These are phyloP conservation scores for Pogoniulus pusillus DNA, from an alignment of 2,797 vertebrate genomes.

Conservation along the genomic window DNA sequence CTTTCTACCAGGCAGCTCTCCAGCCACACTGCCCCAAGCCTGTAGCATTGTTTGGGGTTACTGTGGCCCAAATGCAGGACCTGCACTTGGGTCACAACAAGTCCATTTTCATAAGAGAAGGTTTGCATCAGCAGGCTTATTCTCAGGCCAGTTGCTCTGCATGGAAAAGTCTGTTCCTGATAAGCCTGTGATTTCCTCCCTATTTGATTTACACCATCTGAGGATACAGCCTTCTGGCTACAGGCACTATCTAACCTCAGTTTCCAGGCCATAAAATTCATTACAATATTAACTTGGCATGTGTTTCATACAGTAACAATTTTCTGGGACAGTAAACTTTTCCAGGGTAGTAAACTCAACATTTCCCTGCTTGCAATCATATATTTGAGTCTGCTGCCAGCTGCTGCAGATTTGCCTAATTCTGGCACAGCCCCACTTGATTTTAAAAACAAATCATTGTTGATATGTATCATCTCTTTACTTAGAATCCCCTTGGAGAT, in stretches of 20 bases:
- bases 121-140: neutral
- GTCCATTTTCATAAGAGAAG: neutral
- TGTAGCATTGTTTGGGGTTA: too few species aligned
- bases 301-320: slow-evolving; percentile 38
- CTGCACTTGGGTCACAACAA: neutral
- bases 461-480: neutral
- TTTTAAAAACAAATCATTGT: slow-evolving; percentile 1
- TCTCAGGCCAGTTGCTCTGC: neutral
- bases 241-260: neutral
- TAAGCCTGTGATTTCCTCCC: neutral
- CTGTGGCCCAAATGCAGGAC: too few species aligned
- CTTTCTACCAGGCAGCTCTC: too few species aligned
- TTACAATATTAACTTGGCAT: slow-evolving; percentile 62
- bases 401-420: neutral
- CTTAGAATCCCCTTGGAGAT: neutral
- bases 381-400: slow-evolving; percentile 8
- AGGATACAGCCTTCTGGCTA: neutral
- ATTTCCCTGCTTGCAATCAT: slow-evolving; percentile 42
- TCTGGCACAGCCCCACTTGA: neutral
- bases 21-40: too few species aligned
- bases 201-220: neutral
- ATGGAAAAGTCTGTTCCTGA: neutral
- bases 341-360: slow-evolving; percentile 55
- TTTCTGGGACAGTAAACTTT: slow-evolving; percentile 60
- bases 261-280: slow-evolving; percentile 43